A percentile compares a stretch with the other conserved stretches of the same genome.
Conservation (phyloP, 2,113 vertebrate genomes). For the Cheilinus undulatus region DNA sequence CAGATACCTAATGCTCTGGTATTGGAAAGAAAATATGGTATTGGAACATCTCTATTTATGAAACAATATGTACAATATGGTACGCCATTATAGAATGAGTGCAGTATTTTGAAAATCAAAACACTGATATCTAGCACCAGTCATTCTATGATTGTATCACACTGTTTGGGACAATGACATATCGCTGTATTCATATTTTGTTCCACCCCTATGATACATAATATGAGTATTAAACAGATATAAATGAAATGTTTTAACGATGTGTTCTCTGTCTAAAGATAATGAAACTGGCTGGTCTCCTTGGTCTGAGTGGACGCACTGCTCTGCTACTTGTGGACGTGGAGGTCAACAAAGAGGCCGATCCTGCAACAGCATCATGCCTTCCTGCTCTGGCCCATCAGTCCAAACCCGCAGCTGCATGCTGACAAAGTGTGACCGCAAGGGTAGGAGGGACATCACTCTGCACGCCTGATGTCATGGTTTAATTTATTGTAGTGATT, state of each 20-base stretch:
- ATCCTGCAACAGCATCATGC: slow-evolving; percentile 92
- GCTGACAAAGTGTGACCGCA: slow-evolving; percentile 89
- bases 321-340: slow-evolving; percentile 91
- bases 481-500: slow-evolving; percentile 14
- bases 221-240: no score
- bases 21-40: no score
- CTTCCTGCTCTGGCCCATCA: slow-evolving; percentile 89
- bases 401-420: slow-evolving; percentile 95
- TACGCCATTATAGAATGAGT: no score
- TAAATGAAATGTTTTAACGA: neutral
- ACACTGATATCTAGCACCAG: no score
- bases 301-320: slow-evolving; percentile 97
- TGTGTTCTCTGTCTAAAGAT: slow-evolving; percentile 65
- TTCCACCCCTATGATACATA: no score
- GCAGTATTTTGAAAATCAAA: no score
- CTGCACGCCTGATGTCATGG: slow-evolving; percentile 9
- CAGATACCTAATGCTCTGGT: no score
- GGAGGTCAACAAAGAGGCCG: slow-evolving; percentile 95
- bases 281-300: slow-evolving; percentile 93
- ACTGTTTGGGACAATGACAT: no score
- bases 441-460: slow-evolving; percentile 82
- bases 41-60: no score
- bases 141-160: no score
- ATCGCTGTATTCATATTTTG: no score
- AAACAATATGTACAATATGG: no score